Percentiles rank a stretch among this genome's conserved stretches.
phyloP scores from a whole-genome alignment of 2,797 vertebrate species.

The Astyanax mexicanus region DNA sequence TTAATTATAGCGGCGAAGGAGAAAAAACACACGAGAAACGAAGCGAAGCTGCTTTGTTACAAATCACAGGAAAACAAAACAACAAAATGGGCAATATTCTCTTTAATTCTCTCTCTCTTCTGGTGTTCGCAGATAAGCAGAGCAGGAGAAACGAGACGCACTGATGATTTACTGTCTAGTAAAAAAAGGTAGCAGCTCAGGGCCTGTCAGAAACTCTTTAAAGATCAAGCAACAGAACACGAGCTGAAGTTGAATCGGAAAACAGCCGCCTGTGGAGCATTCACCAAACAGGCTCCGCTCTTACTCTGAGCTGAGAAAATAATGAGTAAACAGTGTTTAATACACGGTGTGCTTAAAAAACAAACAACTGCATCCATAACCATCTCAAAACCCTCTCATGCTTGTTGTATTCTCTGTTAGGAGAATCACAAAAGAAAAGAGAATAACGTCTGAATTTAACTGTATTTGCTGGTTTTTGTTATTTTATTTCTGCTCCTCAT shows the following conservation, averaged over 20 bases:
- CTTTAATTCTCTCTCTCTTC: conserved; percentile 14
- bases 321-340: conserved; percentile 37
- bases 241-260: conserved; percentile 26
- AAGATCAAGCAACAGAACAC: conserved; percentile 40
- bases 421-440: too few relatives aligned
- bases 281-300: conserved; percentile 11
- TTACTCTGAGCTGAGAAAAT: conserved; percentile 18
- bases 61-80: conserved; percentile 39
- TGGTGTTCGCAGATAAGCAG: conserved; percentile 46
- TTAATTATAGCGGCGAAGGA: conserved; percentile 36
- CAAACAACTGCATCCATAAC: not conserved
- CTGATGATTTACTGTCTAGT: conserved; percentile 37
- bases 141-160: conserved; percentile 37
- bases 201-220: conserved; percentile 29
- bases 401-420: too few relatives aligned
- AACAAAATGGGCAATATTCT: conserved; percentile 30
- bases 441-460: too few relatives aligned
- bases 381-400: not conserved
- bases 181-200: conserved; percentile 8
- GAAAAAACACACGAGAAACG: conserved; percentile 12
- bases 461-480: not conserved
- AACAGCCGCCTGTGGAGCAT: conserved; percentile 6
- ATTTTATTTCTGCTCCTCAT: not conserved
- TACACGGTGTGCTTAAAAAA: conserved; percentile 29
- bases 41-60: conserved; percentile 12